Conservation (phyloP, 2,888 invertebrate genomes). For the Phengaris alcon region DNA sequence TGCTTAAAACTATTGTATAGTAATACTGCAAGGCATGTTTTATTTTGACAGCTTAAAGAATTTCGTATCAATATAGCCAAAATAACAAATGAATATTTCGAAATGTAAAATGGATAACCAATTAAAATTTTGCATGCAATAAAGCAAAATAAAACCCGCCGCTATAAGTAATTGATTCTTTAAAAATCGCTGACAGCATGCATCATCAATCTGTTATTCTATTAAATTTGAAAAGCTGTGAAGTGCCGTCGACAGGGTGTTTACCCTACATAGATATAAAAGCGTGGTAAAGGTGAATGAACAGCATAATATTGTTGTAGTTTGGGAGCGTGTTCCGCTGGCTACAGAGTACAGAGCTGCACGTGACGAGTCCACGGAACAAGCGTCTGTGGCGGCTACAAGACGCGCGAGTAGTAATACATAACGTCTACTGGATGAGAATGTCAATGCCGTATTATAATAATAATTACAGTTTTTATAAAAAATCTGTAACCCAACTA, state of each 20-base stretch:
- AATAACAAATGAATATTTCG: too few species aligned
- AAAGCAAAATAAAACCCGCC: not conserved
- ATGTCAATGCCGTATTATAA: too few species aligned
- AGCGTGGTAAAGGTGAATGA: conserved; percentile 2
- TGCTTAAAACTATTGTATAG: too few species aligned
- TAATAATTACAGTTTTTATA: too few species aligned
- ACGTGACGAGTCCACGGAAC: not conserved
- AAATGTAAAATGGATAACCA: too few species aligned
- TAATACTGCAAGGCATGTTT: too few species aligned
- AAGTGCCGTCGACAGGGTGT: conserved; percentile 2
- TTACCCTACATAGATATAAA: not conserved
- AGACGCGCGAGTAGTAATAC: not conserved
- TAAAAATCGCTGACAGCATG: not conserved
- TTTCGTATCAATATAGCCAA: too few species aligned
- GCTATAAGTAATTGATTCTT: not conserved
- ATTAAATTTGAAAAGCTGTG: conserved; percentile 13
- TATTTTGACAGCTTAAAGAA: too few species aligned
- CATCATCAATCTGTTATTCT: conserved; percentile 6
- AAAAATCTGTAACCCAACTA: too few species aligned
- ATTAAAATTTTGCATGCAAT: not conserved
- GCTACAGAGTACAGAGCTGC: conserved; percentile 1
- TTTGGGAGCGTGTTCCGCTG: conserved; percentile 3
- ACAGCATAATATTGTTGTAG: conserved; percentile 10
- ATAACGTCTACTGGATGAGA: not conserved
- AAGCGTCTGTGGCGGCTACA: not conserved